A percentile compares a stretch with the other conserved stretches of the same genome.
phyloP scores from a whole-genome alignment of 2,888 invertebrate species.

The Drosophila atripex region DNA sequence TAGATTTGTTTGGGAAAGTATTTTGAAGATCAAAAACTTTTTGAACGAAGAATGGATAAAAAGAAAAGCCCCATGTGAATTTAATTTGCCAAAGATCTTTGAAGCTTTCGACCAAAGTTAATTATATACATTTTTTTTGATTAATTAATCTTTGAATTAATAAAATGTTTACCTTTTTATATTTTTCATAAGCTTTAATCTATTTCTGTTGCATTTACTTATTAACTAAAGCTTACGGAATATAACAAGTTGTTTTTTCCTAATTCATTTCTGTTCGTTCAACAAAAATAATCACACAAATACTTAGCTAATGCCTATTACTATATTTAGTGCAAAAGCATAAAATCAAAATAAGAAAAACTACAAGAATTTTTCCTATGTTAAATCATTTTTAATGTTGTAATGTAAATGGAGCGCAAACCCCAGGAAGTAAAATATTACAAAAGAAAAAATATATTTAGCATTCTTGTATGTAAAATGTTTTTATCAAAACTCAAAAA shows the following conservation, averaged over 20 bases:
- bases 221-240: constrained; percentile 51
- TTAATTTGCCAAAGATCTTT: constrained; percentile 67
- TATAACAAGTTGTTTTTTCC: constrained; percentile 29
- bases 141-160: constrained; percentile 32
- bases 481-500: constrained; percentile 53
- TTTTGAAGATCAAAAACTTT: constrained; percentile 53
- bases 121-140: constrained; percentile 12
- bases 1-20: constrained; percentile 28
- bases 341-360: constrained; percentile 40
- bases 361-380: constrained; percentile 51
- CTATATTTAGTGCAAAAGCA: constrained; percentile 52
- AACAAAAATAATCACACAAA: constrained; percentile 60
- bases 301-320: constrained; percentile 70
- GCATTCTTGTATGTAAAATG: constrained; percentile 65
- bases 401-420: constrained; percentile 44
- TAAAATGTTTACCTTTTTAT: constrained; percentile 29
- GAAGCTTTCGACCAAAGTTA: constrained; percentile 43
- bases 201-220: constrained; percentile 63
- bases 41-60: constrained; percentile 11
- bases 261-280: constrained; percentile 46
- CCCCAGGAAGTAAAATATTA: constrained; percentile 27
- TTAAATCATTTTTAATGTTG: constrained; percentile 71
- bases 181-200: constrained; percentile 37
- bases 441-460: constrained; percentile 43
- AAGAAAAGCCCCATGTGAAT: constrained; percentile 24